Conservation (phyloP, 2,113 vertebrate species). For the Himantopus leucocephalus region DNA sequence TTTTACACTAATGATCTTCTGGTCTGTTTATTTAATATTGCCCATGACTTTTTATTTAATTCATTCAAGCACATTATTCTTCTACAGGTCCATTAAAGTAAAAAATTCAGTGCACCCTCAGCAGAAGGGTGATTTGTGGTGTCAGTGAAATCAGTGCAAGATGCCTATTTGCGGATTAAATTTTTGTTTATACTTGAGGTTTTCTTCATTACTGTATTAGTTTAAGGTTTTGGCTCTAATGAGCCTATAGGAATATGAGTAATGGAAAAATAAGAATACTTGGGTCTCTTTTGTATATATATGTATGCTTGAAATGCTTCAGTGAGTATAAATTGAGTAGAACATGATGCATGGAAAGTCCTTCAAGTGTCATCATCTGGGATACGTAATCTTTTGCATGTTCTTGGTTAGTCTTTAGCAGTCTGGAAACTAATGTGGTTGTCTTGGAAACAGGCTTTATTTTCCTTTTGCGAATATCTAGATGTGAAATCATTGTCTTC, state of each 20-base stretch:
- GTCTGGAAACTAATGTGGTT: neutral
- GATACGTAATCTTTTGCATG: neutral
- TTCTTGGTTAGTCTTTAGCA: neutral
- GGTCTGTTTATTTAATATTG: neutral
- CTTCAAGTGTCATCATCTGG: neutral
- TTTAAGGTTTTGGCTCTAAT: neutral
- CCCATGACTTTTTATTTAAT: neutral
- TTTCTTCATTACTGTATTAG: neutral
- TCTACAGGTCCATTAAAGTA: neutral
- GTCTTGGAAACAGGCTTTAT: conserved; percentile 50
- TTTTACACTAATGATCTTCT: neutral
- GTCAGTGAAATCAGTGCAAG: neutral
- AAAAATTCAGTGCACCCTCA: neutral
- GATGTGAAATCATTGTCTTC: neutral
- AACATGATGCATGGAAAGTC: neutral
- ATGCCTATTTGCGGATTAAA: neutral
- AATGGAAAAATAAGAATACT: neutral
- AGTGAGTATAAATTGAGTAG: neutral
- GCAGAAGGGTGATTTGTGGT: neutral
- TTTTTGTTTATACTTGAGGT: neutral
- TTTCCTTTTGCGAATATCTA: neutral
- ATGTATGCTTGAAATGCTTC: neutral
- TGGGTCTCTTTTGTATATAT: neutral
- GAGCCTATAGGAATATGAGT: neutral
- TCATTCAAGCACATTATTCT: neutral